Conservation (phyloP, 2,113 vertebrate genomes). For the Donacobius atricapilla region DNA sequence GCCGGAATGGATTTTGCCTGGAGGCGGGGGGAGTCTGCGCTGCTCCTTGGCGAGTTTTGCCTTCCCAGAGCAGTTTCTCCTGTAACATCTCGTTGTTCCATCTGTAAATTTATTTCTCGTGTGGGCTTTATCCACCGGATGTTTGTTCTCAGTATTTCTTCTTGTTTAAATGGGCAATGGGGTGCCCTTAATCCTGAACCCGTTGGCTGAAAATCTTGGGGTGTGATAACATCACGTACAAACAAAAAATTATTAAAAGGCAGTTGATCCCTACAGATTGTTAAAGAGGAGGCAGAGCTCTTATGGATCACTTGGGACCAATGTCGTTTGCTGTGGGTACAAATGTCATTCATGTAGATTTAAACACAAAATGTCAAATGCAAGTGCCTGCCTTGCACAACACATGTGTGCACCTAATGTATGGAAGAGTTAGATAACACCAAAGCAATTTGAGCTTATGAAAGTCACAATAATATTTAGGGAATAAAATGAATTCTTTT, state of each 20-base stretch:
- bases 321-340: neutral
- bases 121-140: neutral
- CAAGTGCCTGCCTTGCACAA: neutral
- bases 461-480: neutral
- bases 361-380: neutral
- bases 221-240: neutral
- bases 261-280: neutral
- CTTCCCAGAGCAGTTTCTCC: neutral
- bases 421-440: neutral
- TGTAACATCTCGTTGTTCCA: neutral
- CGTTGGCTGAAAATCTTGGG: neutral
- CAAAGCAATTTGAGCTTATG: neutral
- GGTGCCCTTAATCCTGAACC: neutral
- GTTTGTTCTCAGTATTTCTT: neutral
- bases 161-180: neutral
- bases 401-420: neutral
- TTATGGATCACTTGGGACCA: neutral
- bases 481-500: accelerated
- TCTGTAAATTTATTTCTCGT: neutral
- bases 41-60: no score
- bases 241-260: neutral
- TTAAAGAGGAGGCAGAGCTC: neutral
- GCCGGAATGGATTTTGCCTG: accelerated
- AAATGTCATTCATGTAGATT: neutral
- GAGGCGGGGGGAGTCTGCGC: neutral